Base-by-base conservation (phyloP, 2,888 invertebrate species). In the Macaria liturata region DNA sequence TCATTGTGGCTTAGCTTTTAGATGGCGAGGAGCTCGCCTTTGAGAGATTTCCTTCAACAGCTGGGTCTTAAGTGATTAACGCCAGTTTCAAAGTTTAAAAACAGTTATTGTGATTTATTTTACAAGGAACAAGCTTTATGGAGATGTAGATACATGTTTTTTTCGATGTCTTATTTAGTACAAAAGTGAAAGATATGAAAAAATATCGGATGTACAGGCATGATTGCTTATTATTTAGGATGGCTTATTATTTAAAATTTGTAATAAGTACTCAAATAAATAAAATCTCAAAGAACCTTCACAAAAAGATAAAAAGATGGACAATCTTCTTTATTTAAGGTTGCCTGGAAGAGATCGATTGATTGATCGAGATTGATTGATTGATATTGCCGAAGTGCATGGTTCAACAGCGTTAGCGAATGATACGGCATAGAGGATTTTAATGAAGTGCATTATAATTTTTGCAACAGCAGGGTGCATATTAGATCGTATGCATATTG, bases 31-130 rank as follows among this genome's bases (percentile, higher is more conserved):
- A 71, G 60, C 67, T 65, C 63, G 75, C 73, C 59, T 60, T 56
- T 75, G 74, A 72, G 68, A 75, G 72, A 77, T 77, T 82, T 72
- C 75, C 77, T 78, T 78, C 75, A 83, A 78, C 88, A 86, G 82
- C 85, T 84, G 85, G 80, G 83, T 68, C 80, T 76, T 68, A 74
- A 68, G 75, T 83, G 80, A 87, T 84, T 81, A 81, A 84, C 81
- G 81, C 61, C 45, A 61, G 66, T 71, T 73, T 75, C 70, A 75
- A 80, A 76, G 72, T 60, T 53, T 46, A 20, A 50, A 54, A 63
- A 62, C 54, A 46, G 51, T 61, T 64, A 62, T 63, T 63, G 54
- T 59, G 56, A 63, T 65, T 67, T 59, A 63, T 64, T 51, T 49
- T 31, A 44, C 34, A 37, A 37, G 1, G 34, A 37, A 37, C 7